Evolutionary conservation across 1,140 invertebrate species (phyloP).

Genomic region (Hypothenemus hampei): DNA sequence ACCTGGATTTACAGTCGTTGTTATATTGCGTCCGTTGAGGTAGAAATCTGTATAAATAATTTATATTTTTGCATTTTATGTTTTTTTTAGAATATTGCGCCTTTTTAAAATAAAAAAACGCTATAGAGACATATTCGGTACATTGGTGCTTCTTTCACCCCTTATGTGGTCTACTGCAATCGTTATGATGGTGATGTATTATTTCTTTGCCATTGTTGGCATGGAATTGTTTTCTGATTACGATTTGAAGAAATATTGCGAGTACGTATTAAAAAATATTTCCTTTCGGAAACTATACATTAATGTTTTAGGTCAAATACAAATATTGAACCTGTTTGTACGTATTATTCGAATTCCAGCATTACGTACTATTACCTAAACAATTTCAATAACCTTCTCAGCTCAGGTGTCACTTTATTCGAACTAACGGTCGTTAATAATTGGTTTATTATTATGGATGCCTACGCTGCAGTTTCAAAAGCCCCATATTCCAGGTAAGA

Average conservation of each 20-base stretch:
- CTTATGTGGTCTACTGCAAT: constrained; percentile 72
- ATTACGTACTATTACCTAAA: constrained; percentile 85
- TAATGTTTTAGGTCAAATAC: too few relatives aligned
- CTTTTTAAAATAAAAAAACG: constrained; percentile 79
- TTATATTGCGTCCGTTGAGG: constrained; percentile 63
- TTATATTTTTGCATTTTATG: too few relatives aligned
- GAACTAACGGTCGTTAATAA: constrained; percentile 91
- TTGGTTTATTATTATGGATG: constrained; percentile 91
- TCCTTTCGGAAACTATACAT: neutral
- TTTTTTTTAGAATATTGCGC: constrained; percentile 55
- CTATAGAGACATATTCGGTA: constrained; percentile 86
- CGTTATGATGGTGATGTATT: constrained; percentile 83
- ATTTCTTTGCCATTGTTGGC: constrained; percentile 86
- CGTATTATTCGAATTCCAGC: constrained; percentile 59
- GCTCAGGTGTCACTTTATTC: constrained; percentile 78
- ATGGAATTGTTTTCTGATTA: constrained; percentile 82
- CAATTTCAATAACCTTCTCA: constrained; percentile 73
- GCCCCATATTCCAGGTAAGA: constrained; percentile 51
- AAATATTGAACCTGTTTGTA: constrained; percentile 80
- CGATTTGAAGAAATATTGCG: constrained; percentile 77
- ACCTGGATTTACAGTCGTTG: constrained; percentile 65
- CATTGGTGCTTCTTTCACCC: constrained; percentile 75
- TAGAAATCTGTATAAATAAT: too few relatives aligned
- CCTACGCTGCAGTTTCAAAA: constrained; percentile 63
- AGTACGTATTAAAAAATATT: constrained; percentile 54